Evolutionary conservation across 2,113 vertebrate species (phyloP).

Genomic region (Lagopus leucura): DNA sequence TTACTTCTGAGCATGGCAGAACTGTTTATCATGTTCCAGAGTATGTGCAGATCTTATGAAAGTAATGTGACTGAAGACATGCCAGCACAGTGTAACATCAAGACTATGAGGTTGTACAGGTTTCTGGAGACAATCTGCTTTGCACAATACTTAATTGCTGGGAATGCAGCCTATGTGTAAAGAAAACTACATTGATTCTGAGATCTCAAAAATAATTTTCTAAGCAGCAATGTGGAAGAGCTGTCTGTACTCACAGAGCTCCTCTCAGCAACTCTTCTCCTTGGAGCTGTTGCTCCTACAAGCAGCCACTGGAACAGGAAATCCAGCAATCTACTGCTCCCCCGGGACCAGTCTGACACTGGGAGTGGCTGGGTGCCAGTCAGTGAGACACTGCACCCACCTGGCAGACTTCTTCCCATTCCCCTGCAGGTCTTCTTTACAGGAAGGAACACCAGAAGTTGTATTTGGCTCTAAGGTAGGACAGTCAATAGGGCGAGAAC

Average conservation of each 20-base stretch:
- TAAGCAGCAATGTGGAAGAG: not conserved
- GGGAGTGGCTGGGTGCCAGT: fast-evolving
- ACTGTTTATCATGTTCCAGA: fast-evolving
- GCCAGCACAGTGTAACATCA: not conserved
- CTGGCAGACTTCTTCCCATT: not conserved
- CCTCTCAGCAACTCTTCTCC: not conserved
- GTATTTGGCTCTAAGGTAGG: not conserved
- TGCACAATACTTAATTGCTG: not conserved
- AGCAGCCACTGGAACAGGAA: not conserved
- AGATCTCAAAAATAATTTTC: not conserved
- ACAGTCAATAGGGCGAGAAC: not conserved
- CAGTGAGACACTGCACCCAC: fast-evolving
- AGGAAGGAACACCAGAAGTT: not conserved
- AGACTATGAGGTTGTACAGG: not conserved
- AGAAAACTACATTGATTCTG: not conserved
- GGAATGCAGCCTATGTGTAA: not conserved
- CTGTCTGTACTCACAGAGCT: fast-evolving
- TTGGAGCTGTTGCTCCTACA: not conserved
- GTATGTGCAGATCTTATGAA: not conserved
- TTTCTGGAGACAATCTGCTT: not conserved
- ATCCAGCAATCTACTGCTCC: fast-evolving
- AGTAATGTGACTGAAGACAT: not conserved
- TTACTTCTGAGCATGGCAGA: not conserved
- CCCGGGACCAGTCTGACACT: not conserved
- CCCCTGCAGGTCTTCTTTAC: not conserved